Evolutionary conservation across 2,113 vertebrate species (phyloP).

Genomic region (Lota lota): DNA sequence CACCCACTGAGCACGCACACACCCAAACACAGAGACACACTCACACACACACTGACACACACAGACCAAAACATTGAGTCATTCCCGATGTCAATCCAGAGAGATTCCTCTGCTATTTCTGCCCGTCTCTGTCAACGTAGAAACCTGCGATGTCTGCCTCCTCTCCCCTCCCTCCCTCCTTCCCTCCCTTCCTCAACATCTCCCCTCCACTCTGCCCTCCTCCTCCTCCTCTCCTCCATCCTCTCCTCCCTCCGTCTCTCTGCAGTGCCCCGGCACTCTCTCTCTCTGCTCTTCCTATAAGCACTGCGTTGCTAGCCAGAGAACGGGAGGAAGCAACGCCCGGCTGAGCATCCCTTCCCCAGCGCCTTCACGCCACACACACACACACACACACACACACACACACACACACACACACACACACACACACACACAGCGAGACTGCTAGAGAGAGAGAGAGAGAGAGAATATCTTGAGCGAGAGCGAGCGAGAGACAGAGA

Average conservation of each 20-base stretch:
- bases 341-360: slow-evolving; percentile 15
- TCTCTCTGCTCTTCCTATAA: slow-evolving; percentile 28
- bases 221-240: slow-evolving; percentile 21
- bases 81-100: too few species aligned
- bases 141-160: slow-evolving; percentile 12
- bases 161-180: slow-evolving; percentile 30
- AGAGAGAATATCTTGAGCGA: too few species aligned
- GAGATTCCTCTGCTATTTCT: too few species aligned
- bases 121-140: not conserved
- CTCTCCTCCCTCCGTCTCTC: slow-evolving; percentile 17
- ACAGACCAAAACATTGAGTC: too few species aligned
- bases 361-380: not conserved
- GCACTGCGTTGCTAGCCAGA: slow-evolving; percentile 39
- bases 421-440: not conserved
- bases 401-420: not conserved
- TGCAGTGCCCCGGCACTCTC: slow-evolving; percentile 47
- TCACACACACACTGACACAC: not conserved
- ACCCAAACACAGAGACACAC: not conserved
- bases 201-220: slow-evolving; percentile 16
- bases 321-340: slow-evolving; percentile 29
- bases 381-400: too few species aligned
- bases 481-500: too few species aligned
- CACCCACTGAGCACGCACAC: not conserved
- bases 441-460: too few species aligned
- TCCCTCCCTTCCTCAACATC: slow-evolving; percentile 30